Percentiles rank a stretch among this genome's conserved stretches.
Conservation (phyloP, 2,113 vertebrate species). For the Seriola dumerili region DNA sequence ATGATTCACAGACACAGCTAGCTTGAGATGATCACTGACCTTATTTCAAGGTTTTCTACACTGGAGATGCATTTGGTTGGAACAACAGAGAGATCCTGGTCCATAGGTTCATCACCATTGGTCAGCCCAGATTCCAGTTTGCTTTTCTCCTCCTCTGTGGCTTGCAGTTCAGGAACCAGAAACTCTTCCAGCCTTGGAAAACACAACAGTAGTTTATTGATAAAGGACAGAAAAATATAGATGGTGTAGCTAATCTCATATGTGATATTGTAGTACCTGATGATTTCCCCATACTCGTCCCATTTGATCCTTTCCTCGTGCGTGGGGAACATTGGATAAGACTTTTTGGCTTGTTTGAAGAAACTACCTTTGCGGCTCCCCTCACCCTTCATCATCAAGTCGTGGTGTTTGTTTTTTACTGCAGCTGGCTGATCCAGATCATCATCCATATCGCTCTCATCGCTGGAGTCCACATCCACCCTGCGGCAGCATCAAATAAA, state of each 20-base stretch:
- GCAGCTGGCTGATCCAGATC: slow-evolving; percentile 92
- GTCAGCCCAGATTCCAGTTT: slow-evolving; percentile 94
- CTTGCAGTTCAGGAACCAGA: slow-evolving; percentile 97
- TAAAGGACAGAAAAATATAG: neutral
- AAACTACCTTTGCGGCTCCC: slow-evolving; percentile 96
- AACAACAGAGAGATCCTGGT: slow-evolving; percentile 96
- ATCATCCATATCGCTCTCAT: slow-evolving; percentile 96
- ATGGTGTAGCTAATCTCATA: neutral
- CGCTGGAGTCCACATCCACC: slow-evolving; percentile 96
- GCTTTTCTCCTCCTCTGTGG: slow-evolving; percentile 97
- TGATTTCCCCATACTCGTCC: slow-evolving; percentile 99
- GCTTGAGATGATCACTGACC: slow-evolving; percentile 83
- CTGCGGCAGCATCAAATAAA: slow-evolving; percentile 75
- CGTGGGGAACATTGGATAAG: slow-evolving; percentile 97
- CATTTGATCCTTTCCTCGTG: slow-evolving; percentile 98
- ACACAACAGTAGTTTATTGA: neutral
- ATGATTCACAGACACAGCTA: neutral
- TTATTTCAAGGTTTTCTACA: slow-evolving; percentile 95
- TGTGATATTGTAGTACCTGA: slow-evolving; percentile 86
- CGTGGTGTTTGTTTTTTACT: slow-evolving; percentile 94
- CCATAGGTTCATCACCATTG: slow-evolving; percentile 99
- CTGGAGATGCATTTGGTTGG: slow-evolving; percentile 96
- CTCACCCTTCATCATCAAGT: slow-evolving; percentile 99
- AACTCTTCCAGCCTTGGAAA: slow-evolving; percentile 93
- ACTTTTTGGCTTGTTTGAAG: slow-evolving; percentile 99